A percentile compares a stretch with the other conserved stretches of the same genome.
Conservation (phyloP, 1,140 invertebrate species). For the Euborellia annulipes region DNA sequence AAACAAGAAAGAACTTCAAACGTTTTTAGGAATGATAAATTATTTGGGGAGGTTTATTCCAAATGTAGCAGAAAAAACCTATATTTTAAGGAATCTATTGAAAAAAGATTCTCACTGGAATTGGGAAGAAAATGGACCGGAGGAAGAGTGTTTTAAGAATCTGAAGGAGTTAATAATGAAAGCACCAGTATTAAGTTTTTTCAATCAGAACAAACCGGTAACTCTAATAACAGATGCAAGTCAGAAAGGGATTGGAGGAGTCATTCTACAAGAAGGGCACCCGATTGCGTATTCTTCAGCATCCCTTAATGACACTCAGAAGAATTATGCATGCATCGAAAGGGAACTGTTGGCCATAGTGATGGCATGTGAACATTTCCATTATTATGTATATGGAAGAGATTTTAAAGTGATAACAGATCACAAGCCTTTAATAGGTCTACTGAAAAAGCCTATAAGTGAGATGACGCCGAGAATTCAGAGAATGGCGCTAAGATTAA, state of each 20-base stretch:
- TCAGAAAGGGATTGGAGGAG: constrained; percentile 13
- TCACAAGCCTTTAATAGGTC: constrained; percentile 27
- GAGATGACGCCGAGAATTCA: constrained; percentile 26
- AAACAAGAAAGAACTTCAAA: not conserved
- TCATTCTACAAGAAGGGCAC: constrained; percentile 16
- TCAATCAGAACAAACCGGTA: constrained; percentile 10
- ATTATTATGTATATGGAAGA: constrained; percentile 25
- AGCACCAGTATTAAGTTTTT: constrained; percentile 20
- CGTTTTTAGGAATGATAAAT: constrained; percentile 24
- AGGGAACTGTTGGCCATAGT: constrained; percentile 35
- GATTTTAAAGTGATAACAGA: constrained; percentile 29
- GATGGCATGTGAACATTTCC: constrained; percentile 26
- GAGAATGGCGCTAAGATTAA: constrained; percentile 26
- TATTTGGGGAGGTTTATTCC: constrained; percentile 26
- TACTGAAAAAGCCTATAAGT: constrained; percentile 26
- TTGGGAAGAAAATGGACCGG: constrained; percentile 13
- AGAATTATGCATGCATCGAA: constrained; percentile 26
- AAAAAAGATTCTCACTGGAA: constrained; percentile 17
- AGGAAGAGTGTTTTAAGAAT: constrained; percentile 14
- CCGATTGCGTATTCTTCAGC: constrained; percentile 23
- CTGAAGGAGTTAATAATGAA: constrained; percentile 17
- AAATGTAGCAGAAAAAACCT: constrained; percentile 16
- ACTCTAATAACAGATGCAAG: constrained; percentile 9
- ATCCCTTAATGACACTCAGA: constrained; percentile 14
- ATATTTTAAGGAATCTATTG: constrained; percentile 17